Evolutionary conservation across 92 coral and sea anemone genomes (phyloP).

Genomic region (Palythoa caribaeorum): DNA sequence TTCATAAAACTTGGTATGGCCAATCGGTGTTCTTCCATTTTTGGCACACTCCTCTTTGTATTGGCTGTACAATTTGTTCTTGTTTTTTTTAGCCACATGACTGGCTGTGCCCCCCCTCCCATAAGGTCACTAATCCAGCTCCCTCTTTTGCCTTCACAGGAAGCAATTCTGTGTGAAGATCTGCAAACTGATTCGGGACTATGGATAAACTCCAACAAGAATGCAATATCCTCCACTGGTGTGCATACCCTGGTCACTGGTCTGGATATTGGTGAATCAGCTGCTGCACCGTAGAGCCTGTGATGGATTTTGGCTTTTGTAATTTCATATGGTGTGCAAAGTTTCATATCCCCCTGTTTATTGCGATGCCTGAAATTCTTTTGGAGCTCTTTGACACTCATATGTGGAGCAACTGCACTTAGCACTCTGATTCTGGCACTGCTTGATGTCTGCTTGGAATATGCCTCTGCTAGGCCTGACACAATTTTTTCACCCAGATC

Average conservation of each 20-base stretch:
- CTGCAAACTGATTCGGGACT: conserved; percentile 53
- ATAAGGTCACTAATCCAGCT: conserved; percentile 54
- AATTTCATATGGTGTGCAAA: conserved; percentile 46
- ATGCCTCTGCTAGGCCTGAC: conserved; percentile 40
- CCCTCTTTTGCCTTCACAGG: conserved; percentile 54
- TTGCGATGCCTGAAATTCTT: conserved; percentile 15
- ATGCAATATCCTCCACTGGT: conserved; percentile 48
- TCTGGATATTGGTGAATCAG: conserved; percentile 26
- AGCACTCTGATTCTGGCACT: conserved; percentile 42
- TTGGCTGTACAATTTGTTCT: conserved; percentile 32
- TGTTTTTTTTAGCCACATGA: conserved; percentile 56
- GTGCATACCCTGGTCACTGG: conserved; percentile 51
- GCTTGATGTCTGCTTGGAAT: neutral
- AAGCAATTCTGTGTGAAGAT: conserved; percentile 51
- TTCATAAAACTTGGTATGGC: conserved; percentile 37
- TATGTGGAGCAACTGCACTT: conserved; percentile 60
- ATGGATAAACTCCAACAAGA: conserved; percentile 59
- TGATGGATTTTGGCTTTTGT: conserved; percentile 64
- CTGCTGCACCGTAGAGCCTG: conserved; percentile 50
- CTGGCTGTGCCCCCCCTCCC: conserved; percentile 61
- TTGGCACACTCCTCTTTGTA: conserved; percentile 36
- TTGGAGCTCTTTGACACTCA: conserved; percentile 51
- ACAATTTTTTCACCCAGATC: conserved; percentile 14
- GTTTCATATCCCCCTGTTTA: conserved; percentile 21
- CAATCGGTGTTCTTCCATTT: conserved; percentile 45